Base-by-base conservation (phyloP, 2,113 vertebrate genomes). In the Urocynchramus pylzowi region DNA sequence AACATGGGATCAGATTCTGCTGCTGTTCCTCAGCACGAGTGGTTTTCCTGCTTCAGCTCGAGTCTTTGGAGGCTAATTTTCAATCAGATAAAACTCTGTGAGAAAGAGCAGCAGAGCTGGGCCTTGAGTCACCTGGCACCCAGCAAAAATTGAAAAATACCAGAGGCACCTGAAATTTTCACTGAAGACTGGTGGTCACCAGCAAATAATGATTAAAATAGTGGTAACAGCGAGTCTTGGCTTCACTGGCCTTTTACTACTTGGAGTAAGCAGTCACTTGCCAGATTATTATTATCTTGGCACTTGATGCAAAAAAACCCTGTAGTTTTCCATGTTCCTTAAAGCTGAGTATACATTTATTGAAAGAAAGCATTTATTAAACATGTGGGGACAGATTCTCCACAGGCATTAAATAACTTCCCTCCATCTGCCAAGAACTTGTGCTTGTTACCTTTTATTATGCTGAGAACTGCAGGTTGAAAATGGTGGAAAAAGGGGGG, bases 281-380 rank as follows among this genome's bases (percentile, higher is more conserved):
- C 90, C 93, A 94, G 92, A 65, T 96, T 84, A 75, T 96, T 93
- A 95, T 87, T 95, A 84, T 87, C 84, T 90, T 96, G 93, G 95
- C 85, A 92, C 83, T 78, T 23, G 60, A 88, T 75, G 47, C 52
- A 90, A 92, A 96, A 71, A 60, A 68, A 4, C 5, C 3, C 37
- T 52, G 47, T 23, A 94, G 42, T 83, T 95, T 96, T 94, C 90
- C 68, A 80, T 90, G 90, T 93, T 96, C 88, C 71, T 84, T 88
- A 92, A 90, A 92, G 92, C 92, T 92, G 88, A 94, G 69, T 23
- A 19, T 30, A 90, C 89, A 91, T 87, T 87, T 92, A 87, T 94
- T 93, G 90, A 92, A 96, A 87, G 75, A 81, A 90, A 96, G 60
- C 84, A 90, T 96, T 96, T 94, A 96, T 96, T 90, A 90, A 97